phyloP scores from a whole-genome alignment of 2,888 invertebrate species.

The Drosophila hamatofila region DNA sequence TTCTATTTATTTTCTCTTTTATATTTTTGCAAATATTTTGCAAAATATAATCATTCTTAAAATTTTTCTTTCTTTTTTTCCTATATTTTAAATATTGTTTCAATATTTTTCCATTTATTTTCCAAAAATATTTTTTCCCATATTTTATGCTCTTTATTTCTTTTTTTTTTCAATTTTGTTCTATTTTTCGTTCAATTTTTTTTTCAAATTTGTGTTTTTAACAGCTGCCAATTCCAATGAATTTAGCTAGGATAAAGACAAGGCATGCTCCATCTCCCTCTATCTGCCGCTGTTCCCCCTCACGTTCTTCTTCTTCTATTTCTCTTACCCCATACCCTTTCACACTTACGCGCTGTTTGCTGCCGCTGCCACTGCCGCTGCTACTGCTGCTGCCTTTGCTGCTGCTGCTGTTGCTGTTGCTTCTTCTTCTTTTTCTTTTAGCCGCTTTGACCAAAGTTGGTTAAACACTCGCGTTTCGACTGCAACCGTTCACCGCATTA shows the following conservation, averaged over 20 bases:
- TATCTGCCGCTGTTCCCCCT: neutral
- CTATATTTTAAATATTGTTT: too few species aligned
- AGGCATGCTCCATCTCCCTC: neutral
- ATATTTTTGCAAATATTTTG: too few species aligned
- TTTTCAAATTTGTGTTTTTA: neutral
- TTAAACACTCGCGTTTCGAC: constrained; percentile 67
- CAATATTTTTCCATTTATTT: too few species aligned
- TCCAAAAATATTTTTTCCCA: too few species aligned
- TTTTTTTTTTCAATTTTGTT: neutral
- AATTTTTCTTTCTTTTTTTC: too few species aligned
- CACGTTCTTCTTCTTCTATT: neutral
- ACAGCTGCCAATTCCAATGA: constrained; percentile 42
- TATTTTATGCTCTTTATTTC: neutral
- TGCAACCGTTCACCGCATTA: constrained; percentile 57
- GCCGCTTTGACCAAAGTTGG: constrained; percentile 71
- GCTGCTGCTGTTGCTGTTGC: constrained; percentile 5
- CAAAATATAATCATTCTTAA: too few species aligned
- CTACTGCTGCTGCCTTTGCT: constrained; percentile 8
- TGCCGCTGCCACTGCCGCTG: neutral
- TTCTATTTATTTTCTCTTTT: too few species aligned
- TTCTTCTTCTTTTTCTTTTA: constrained; percentile 23
- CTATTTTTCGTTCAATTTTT: neutral
- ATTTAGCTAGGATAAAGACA: constrained; percentile 18
- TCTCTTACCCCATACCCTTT: constrained; percentile 2
- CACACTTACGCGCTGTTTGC: constrained; percentile 43